Conservation (phyloP, 2,888 invertebrate genomes). For the Acanthosepion pharaonis region DNA sequence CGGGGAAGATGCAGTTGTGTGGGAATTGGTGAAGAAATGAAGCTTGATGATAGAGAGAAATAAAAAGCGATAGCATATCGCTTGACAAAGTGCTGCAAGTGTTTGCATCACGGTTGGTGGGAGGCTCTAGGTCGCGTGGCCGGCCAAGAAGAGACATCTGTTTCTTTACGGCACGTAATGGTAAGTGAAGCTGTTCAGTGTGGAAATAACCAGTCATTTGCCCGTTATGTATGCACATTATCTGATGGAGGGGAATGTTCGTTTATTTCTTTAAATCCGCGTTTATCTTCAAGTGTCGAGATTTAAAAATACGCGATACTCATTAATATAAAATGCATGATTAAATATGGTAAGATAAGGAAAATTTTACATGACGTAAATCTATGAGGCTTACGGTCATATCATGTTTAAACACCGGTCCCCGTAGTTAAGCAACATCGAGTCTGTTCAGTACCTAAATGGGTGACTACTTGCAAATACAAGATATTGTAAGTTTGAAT, state of each 20-base stretch:
- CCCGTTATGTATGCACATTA: neutral
- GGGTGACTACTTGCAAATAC: too few species aligned
- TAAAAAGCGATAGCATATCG: neutral
- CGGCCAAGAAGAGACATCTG: constrained; percentile 1
- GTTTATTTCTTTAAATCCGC: neutral
- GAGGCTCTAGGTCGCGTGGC: neutral
- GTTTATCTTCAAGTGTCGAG: too few species aligned
- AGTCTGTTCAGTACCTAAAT: too few species aligned
- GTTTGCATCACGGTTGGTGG: constrained; percentile 1
- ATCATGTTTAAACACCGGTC: too few species aligned
- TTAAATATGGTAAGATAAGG: too few species aligned
- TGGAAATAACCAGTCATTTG: neutral
- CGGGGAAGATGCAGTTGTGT: neutral
- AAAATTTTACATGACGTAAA: too few species aligned
- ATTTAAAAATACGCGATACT: too few species aligned
- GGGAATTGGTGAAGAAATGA: neutral
- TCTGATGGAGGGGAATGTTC: neutral
- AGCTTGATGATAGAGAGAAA: neutral
- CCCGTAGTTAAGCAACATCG: too few species aligned
- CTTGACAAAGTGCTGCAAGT: neutral
- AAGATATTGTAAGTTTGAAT: too few species aligned
- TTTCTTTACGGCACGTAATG: neutral
- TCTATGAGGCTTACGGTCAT: too few species aligned
- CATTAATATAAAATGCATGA: too few species aligned
- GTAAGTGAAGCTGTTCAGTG: neutral